A percentile compares a stretch with the other conserved stretches of the same genome.
These are phyloP conservation scores for Phoenoteleia sp. DNA, from an alignment of 2,888 invertebrate species.

Conservation along the genomic window DNA sequence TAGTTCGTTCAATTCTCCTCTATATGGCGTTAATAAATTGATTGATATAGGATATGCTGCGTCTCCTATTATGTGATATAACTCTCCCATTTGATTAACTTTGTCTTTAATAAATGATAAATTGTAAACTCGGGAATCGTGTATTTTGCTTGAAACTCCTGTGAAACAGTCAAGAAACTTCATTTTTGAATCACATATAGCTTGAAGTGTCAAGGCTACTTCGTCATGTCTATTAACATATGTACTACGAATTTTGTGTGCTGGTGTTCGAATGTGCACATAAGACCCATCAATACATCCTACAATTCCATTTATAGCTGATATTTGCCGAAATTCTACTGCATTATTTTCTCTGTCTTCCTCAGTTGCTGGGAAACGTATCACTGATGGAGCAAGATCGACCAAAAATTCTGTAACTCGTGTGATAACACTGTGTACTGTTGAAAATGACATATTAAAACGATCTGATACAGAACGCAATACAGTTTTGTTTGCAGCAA, in stretches of 20 bases:
- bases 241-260: neutral
- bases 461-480: neutral
- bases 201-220: neutral
- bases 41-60: neutral
- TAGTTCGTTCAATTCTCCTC: neutral
- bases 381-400: neutral
- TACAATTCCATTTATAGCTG: conserved; percentile 51
- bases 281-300: conserved; percentile 39
- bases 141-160: neutral
- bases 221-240: neutral
- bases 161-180: conserved; percentile 11
- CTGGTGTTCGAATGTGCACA: neutral
- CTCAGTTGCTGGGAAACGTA: conserved; percentile 14
- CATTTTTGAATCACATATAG: conserved; percentile 1
- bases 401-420: neutral
- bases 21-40: neutral
- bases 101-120: conserved; percentile 5
- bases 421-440: neutral
- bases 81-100: neutral
- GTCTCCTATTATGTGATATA: neutral
- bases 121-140: neutral
- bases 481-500: neutral
- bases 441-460: neutral
- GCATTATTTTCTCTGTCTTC: conserved; percentile 3
- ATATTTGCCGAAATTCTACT: neutral